A percentile compares a stretch with the other conserved stretches of the same genome.
Conservation (phyloP, 2,888 invertebrate genomes). For the Melanostoma scalare region DNA sequence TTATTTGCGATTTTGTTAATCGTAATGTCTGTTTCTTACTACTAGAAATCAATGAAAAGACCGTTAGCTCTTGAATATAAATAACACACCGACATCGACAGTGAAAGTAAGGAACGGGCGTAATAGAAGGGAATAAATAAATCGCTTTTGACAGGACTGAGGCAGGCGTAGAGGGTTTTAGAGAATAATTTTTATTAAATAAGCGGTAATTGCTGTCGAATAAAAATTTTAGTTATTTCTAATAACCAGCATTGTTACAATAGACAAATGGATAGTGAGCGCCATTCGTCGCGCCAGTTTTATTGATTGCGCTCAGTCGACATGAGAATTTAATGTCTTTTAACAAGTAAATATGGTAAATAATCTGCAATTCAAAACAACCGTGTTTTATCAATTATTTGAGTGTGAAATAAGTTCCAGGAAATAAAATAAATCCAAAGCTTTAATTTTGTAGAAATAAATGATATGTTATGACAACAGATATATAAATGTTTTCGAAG, state of each 20-base stretch:
- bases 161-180: slow-evolving; percentile 7
- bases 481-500: too few relatives aligned
- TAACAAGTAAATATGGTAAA: too few relatives aligned
- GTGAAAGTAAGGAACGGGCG: slow-evolving; percentile 24
- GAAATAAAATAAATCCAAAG: too few relatives aligned
- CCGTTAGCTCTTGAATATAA: slow-evolving; percentile 11
- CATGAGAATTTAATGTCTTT: too few relatives aligned
- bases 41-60: slow-evolving; percentile 60
- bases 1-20: slow-evolving; percentile 15
- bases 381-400: too few relatives aligned
- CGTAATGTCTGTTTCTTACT: neutral
- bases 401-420: too few relatives aligned
- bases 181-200: slow-evolving; percentile 66
- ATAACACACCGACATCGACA: slow-evolving; percentile 51
- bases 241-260: slow-evolving; percentile 11
- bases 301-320: too few relatives aligned
- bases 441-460: too few relatives aligned
- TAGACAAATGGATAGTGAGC: too few relatives aligned
- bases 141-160: slow-evolving; percentile 5
- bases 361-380: too few relatives aligned
- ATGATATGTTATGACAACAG: too few relatives aligned
- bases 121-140: slow-evolving; percentile 49
- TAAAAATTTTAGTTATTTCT: slow-evolving; percentile 27
- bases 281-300: too few relatives aligned
- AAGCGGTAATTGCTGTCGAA: slow-evolving; percentile 59